A percentile compares a stretch with the other conserved stretches of the same genome.
Evolutionary conservation across 2,888 invertebrate species (phyloP).

Genomic region (Pterobdella sp.): DNA sequence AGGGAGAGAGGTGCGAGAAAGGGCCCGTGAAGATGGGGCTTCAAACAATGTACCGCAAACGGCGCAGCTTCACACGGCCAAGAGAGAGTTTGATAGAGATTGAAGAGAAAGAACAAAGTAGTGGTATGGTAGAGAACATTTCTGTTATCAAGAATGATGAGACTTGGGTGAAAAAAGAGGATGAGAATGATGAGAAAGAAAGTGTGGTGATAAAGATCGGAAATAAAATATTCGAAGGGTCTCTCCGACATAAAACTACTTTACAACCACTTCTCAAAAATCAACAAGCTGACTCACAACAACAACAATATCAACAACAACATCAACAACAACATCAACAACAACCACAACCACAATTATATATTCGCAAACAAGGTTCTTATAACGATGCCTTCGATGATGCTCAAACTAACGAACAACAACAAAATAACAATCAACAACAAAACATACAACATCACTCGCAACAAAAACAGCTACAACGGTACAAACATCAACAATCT

Average conservation of each 20-base stretch:
- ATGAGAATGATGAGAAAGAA: not conserved
- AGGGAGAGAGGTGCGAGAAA: no score
- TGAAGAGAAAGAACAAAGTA: not conserved
- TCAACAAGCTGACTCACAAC: not conserved
- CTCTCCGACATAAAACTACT: not conserved
- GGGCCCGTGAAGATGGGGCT: not conserved
- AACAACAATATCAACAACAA: not conserved
- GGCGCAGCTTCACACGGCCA: not conserved
- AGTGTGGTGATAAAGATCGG: not conserved
- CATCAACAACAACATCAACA: not conserved
- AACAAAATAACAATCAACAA: not conserved
- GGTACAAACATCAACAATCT: not conserved
- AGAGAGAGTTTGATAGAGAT: not conserved
- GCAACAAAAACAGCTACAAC: not conserved
- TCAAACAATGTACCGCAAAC: not conserved
- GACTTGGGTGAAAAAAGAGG: not conserved
- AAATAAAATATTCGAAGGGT: not conserved
- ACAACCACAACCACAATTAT: not conserved
- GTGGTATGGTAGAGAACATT: no score
- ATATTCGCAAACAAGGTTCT: not conserved
- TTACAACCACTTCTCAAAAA: not conserved
- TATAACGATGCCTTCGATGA: not conserved
- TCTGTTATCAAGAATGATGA: no score
- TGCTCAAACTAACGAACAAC: not conserved
- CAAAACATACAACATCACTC: not conserved